These are phyloP conservation scores for Caenorhabditis panamensis DNA, from an alignment of 2,888 invertebrate genomes.

Conservation along the genomic window DNA sequence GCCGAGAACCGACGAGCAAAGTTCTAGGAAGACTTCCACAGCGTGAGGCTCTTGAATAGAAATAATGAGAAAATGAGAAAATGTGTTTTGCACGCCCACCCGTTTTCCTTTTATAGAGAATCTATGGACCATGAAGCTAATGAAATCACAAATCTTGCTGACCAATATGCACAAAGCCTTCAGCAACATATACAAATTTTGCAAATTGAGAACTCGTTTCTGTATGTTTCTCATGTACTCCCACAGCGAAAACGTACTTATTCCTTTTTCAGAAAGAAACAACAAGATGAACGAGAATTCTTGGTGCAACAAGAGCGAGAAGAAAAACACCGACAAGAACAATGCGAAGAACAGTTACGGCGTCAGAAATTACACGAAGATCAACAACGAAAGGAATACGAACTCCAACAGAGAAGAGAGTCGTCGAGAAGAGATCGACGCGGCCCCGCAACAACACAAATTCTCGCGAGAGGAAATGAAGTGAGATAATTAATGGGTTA, in stretches of 20 bases:
- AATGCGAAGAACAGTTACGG: conserved; percentile 28
- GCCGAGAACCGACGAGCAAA: conserved; percentile 28
- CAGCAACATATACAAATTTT: conserved; percentile 72
- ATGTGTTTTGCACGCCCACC: conserved; percentile 3
- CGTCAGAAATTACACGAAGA: background rate
- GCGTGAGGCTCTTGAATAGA: conserved; percentile 35
- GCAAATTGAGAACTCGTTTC: conserved; percentile 68
- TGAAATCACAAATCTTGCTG: conserved; percentile 53
- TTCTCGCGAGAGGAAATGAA: conserved; percentile 64
- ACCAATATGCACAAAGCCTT: conserved; percentile 69
- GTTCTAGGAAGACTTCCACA: conserved; percentile 21
- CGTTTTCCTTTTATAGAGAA: conserved; percentile 22
- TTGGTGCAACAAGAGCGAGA: conserved; percentile 8
- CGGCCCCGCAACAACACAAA: conserved; percentile 35
- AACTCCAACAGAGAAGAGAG: conserved; percentile 15
- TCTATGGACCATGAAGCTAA: conserved; percentile 42
- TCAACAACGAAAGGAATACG: conserved; percentile 21
- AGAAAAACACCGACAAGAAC: background rate
- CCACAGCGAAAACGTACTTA: background rate
- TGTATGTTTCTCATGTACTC: conserved; percentile 42
- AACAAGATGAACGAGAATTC: conserved; percentile 18
- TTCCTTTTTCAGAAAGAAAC: conserved; percentile 21
- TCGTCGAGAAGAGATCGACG: conserved; percentile 22
- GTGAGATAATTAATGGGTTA: conserved; percentile 7
- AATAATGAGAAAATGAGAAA: conserved; percentile 8